Percentiles rank a stretch among this genome's conserved stretches.
phyloP scores from a whole-genome alignment of 2,888 invertebrate species.

The Laspeyria flexula region DNA sequence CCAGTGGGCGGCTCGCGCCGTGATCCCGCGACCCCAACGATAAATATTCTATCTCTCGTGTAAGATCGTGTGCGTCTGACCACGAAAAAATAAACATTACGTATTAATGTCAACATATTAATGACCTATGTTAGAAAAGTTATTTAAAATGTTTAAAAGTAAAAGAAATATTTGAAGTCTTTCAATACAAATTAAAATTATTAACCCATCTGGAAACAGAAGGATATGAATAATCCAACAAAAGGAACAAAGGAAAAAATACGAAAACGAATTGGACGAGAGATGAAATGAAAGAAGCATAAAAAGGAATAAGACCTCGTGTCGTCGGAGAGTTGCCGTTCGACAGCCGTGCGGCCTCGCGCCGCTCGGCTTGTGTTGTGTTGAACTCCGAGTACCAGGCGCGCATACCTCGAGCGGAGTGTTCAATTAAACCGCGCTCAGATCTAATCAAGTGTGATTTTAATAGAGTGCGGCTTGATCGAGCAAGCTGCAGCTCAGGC shows the following conservation, averaged over 20 bases:
- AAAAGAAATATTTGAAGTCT: slow-evolving; percentile 50
- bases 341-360: slow-evolving; percentile 16
- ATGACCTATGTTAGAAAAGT: background rate
- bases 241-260: slow-evolving; percentile 71
- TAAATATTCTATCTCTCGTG: slow-evolving; percentile 72
- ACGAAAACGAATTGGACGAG: slow-evolving; percentile 67
- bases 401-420: slow-evolving; percentile 67
- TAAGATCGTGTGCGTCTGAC: slow-evolving; percentile 42
- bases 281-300: slow-evolving; percentile 62
- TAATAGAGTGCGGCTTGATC: slow-evolving; percentile 71
- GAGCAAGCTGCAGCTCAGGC: slow-evolving; percentile 45
- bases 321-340: slow-evolving; percentile 45
- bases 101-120: slow-evolving; percentile 15
- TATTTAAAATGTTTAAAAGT: background rate
- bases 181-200: slow-evolving; percentile 78
- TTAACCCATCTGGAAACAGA: slow-evolving; percentile 78
- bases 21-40: slow-evolving; percentile 76
- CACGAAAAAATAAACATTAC: slow-evolving; percentile 27
- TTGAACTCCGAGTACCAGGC: slow-evolving; percentile 64
- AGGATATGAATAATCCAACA: slow-evolving; percentile 78
- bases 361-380: slow-evolving; percentile 45
- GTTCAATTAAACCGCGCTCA: slow-evolving; percentile 75
- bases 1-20: slow-evolving; percentile 75
- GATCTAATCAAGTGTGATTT: slow-evolving; percentile 81
- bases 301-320: slow-evolving; percentile 49